Conservation (phyloP, 1,140 invertebrate species). For the Luehdorfia chinensis region DNA sequence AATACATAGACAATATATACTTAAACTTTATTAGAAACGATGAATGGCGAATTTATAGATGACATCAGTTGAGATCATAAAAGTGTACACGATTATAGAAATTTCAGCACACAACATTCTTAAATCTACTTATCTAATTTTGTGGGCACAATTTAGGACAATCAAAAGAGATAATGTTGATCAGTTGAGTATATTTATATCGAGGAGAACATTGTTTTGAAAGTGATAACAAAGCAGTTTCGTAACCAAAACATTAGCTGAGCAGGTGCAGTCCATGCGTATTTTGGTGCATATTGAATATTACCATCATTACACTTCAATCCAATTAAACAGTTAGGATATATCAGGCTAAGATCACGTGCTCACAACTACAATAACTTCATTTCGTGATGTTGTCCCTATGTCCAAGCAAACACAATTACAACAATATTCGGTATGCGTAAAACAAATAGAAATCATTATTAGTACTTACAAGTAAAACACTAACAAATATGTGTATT, state of each 20-base stretch:
- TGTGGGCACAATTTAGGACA: slow-evolving; percentile 9
- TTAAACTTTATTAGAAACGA: too few relatives aligned
- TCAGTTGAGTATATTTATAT: slow-evolving; percentile 11
- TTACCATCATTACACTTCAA: slow-evolving; percentile 18
- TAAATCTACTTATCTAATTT: background rate
- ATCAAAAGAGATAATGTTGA: slow-evolving; percentile 9
- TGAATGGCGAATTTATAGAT: too few relatives aligned
- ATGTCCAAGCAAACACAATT: slow-evolving; percentile 22
- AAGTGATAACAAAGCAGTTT: slow-evolving; percentile 28
- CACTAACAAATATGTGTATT: slow-evolving; percentile 8
- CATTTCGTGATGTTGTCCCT: slow-evolving; percentile 18
- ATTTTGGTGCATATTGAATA: slow-evolving; percentile 10
- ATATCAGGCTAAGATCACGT: slow-evolving; percentile 31
- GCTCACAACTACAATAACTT: slow-evolving; percentile 27
- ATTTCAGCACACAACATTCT: too few relatives aligned
- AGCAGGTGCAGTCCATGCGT: background rate
- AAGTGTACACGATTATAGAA: too few relatives aligned
- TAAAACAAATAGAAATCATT: slow-evolving; percentile 13
- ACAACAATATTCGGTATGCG: slow-evolving; percentile 15
- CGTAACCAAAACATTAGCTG: slow-evolving; percentile 25
- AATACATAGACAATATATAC: too few relatives aligned
- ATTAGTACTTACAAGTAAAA: slow-evolving; percentile 14
- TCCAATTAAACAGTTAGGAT: slow-evolving; percentile 24
- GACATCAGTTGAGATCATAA: too few relatives aligned
- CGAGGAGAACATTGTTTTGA: slow-evolving; percentile 20